phyloP scores from a whole-genome alignment of 2,113 vertebrate genomes.

The Cygnus buccinator region DNA sequence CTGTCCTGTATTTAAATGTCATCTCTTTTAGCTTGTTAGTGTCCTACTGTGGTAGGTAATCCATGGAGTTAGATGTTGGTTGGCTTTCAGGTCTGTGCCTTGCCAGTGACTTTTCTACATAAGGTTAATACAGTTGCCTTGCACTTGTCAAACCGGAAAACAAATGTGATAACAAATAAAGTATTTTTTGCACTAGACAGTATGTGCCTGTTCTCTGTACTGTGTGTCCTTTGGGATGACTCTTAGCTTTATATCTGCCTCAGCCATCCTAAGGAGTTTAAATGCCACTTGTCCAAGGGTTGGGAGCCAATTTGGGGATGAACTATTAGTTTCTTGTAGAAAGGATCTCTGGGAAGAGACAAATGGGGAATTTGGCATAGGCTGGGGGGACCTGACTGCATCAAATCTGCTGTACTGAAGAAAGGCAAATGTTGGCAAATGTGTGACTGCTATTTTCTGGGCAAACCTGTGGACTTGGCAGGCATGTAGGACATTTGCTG shows the following conservation, averaged over 20 bases:
- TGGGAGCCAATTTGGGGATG: not conserved
- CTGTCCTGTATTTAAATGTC: constrained; percentile 9
- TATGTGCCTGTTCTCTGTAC: not conserved
- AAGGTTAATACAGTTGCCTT: constrained; percentile 43
- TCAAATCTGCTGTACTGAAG: not conserved
- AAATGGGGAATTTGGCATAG: not conserved
- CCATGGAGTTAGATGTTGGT: not conserved
- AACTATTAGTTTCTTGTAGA: not conserved
- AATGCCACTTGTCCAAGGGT: not conserved
- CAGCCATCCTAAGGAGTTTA: not conserved
- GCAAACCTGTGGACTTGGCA: constrained; percentile 6
- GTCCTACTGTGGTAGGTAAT: not conserved
- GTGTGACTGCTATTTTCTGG: not conserved
- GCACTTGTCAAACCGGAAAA: constrained; percentile 39
- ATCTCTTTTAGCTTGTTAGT: not conserved
- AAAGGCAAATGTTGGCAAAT: not conserved
- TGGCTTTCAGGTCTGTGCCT: constrained; percentile 11
- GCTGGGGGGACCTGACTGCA: not conserved
- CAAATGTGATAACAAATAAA: constrained; percentile 53
- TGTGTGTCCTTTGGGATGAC: not conserved
- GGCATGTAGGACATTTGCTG: not conserved
- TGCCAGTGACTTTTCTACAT: not conserved
- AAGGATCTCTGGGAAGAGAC: not conserved
- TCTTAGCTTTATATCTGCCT: not conserved
- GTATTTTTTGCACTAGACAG: not conserved